Base-by-base conservation (phyloP, 2,797 vertebrate genomes). In the Rhynchotus rufescens region DNA sequence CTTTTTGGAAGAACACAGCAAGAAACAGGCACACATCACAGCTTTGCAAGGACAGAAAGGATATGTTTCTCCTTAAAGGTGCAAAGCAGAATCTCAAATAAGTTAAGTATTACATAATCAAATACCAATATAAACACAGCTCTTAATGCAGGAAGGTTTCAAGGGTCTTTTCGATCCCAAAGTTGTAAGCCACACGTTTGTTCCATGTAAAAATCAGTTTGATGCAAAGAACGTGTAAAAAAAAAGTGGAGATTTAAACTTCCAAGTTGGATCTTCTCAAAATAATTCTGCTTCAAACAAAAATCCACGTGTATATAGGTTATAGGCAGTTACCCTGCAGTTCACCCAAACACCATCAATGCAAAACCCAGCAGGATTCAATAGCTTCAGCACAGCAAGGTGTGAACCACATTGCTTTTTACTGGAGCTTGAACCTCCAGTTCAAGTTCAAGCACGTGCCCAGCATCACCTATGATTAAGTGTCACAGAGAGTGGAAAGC, bases 261-360 rank as follows among this genome's bases (percentile, higher is more conserved):
- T 66, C 40, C 5, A 13, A 25, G 30, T 23, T 88, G 68, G 17
- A 21, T 75, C 26, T 40, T 77, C 22, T 32, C 30, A 2, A 8
- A 30, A 51, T 44, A 12, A 8, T 34, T 77, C 86, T 74, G 6
- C 52, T 71, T 56, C 34, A 54, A 30, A 54, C 26, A 30, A 54
- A 52, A 28, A 36, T 36, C 36, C n/a, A 26, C 45, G 67, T 51
- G 2, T 11, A 34, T 34, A 75, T 10, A 36, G 19, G 15, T 12
- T 22, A 3, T 0, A 15, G 10, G 22, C 42, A 71, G 15, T 28
- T 14, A 10, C 9, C 77, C 7, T 8, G 12, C 0, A 2, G 28
- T 1, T 77, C 52, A 12, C 5, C n/a, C 52, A 38, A 49, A 12
- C 4, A 38, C 22, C n/a, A 6, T 4, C 71, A 20, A 10, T 79